Conservation (phyloP, 1,140 invertebrate genomes). For the Euglossa dilemma region DNA sequence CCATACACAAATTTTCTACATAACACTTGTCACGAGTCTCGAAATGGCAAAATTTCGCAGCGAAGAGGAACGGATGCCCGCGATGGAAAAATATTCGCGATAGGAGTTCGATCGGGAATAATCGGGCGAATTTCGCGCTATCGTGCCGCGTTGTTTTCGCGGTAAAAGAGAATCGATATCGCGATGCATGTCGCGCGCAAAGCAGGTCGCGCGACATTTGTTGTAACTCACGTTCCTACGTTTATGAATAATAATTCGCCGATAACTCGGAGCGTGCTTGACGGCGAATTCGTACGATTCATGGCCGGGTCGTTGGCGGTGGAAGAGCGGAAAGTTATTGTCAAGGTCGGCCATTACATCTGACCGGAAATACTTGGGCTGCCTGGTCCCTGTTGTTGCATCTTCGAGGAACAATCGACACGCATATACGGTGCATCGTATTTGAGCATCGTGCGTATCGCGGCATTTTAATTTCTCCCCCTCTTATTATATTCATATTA, state of each 20-base stretch:
- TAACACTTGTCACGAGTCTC: too few species aligned
- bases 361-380: conserved; percentile 66
- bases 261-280: background rate
- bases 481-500: conserved; percentile 44
- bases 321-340: conserved; percentile 36
- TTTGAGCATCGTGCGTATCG: background rate
- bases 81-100: too few species aligned
- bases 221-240: background rate
- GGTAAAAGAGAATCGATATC: background rate
- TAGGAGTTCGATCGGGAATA: too few species aligned
- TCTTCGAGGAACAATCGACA: conserved; percentile 55
- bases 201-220: background rate
- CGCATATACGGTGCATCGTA: conserved; percentile 17
- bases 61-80: too few species aligned
- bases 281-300: background rate
- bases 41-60: too few species aligned
- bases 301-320: background rate
- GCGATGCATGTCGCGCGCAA: background rate
- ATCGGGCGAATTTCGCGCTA: too few species aligned
- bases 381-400: conserved; percentile 18
- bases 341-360: conserved; percentile 55
- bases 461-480: conserved; percentile 17
- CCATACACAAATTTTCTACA: too few species aligned
- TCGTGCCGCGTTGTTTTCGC: background rate
- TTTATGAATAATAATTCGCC: conserved; percentile 7